Conservation (phyloP, 2,113 vertebrate species). For the Antechinus stuartii region DNA sequence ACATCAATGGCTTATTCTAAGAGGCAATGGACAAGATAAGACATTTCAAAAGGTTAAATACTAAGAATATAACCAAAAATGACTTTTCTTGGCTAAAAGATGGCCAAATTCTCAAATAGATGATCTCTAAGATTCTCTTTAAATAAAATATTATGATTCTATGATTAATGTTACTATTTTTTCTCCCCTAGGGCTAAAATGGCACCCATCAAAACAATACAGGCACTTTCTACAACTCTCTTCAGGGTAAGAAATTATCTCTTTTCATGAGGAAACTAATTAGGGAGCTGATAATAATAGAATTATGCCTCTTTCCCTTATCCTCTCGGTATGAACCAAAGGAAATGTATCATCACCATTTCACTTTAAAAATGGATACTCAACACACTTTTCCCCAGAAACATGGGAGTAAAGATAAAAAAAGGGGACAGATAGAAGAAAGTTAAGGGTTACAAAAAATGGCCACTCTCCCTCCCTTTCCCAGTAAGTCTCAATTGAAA, state of each 20-base stretch:
- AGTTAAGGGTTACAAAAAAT: slow-evolving; percentile 36
- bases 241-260: background rate
- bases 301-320: background rate
- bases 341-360: background rate
- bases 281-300: background rate
- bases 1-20: background rate
- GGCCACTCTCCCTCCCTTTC: slow-evolving; percentile 5
- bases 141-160: background rate
- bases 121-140: background rate
- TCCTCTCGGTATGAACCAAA: background rate
- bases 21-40: background rate
- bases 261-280: background rate
- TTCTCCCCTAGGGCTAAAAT: slow-evolving; percentile 8
- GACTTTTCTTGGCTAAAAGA: background rate
- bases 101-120: background rate
- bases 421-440: slow-evolving; percentile 37
- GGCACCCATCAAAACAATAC: background rate
- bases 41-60: background rate
- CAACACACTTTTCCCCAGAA: background rate
- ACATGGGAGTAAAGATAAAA: slow-evolving; percentile 6
- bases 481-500: slow-evolving; percentile 40
- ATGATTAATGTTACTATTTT: background rate
- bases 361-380: background rate
- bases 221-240: slow-evolving; percentile 4
- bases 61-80: background rate